Base-by-base conservation (phyloP, 2,797 vertebrate species). In the Oophaga sylvatica region DNA sequence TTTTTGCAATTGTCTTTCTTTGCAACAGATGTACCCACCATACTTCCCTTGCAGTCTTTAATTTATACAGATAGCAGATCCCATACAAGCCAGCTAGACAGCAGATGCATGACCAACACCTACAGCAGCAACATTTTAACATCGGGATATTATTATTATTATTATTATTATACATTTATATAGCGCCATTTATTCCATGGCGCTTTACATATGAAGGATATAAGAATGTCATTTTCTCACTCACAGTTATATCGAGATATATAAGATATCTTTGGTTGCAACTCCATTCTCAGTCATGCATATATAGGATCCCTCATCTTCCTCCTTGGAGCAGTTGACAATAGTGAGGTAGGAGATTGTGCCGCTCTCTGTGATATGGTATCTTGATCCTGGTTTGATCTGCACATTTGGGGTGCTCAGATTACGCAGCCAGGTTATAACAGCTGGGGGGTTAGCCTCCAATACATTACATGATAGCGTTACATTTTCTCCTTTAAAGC, bases 261-360 rank as follows among this genome's bases (percentile, higher is more conserved):
- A 99, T 85, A 0, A 96, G 83, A 96, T 90, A 86, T 95, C 95
- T 31, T 77, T 90, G 76, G 94, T 89, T 7, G 92, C 92, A 9
- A 97, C 86, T 0, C 92, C 94, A 92, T 99, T 99, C 93, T 97
- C 95, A 0, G 96, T 97, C 91, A 93, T 95, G 95, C 98, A 99
- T 93, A 96, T 89, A 2, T 96, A 99, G 87, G 94, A 88, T 67
- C 96, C 97, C 0, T 95, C 93, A 0, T 99, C 97, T 0, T 2
- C 93, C 92, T 79, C 90, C 84, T 93, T 94, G 90, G 94, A 96
- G 91, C 97, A 91, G 92, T 97, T 97, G 84, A 3, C 67, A 88
- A 99, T 97, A 79, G 96, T 97, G 87, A 99, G 96, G 6, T 48
- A 93, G 80, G 95, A 91, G 48, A 56, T 29, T 1, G 92, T 92